phyloP scores from a whole-genome alignment of 2,797 vertebrate species.

The Lophotriccus pileatus region DNA sequence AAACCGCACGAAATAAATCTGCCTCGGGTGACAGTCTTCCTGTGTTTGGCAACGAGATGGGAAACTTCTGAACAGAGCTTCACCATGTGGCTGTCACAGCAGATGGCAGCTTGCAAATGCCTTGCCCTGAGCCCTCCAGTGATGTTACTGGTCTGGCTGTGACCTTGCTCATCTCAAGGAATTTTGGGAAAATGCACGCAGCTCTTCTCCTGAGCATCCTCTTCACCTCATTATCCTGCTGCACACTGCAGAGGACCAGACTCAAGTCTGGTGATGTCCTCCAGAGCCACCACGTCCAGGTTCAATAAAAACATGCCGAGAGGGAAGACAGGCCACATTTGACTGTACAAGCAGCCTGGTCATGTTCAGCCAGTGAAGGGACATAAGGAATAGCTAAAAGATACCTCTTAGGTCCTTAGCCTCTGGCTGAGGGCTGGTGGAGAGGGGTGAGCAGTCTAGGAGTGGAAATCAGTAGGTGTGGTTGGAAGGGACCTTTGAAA shows the following conservation, averaged over 20 bases:
- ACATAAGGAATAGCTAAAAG: neutral
- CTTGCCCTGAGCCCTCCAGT: neutral
- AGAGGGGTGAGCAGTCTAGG: neutral
- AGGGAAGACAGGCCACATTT: neutral
- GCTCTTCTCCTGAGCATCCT: neutral
- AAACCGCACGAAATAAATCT: slow-evolving; percentile 44
- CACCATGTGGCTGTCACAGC: neutral
- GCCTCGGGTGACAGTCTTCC: slow-evolving; percentile 16
- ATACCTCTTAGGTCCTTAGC: neutral
- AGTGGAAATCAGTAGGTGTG: neutral
- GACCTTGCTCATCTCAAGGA: neutral
- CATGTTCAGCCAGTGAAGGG: neutral
- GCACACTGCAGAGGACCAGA: neutral
- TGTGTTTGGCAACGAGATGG: neutral
- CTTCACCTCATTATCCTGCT: neutral
- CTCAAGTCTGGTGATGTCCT: neutral
- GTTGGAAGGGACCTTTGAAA: neutral
- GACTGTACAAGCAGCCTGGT: accelerated
- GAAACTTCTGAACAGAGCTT: slow-evolving; percentile 9
- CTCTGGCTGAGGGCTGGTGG: neutral
- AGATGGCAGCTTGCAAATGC: neutral
- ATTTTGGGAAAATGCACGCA: neutral
- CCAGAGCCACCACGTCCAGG: neutral
- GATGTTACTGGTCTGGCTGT: neutral
- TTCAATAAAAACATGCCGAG: accelerated